Evolutionary conservation across 2,888 invertebrate species (phyloP).

Genomic region (Cerceris rybyensis): DNA sequence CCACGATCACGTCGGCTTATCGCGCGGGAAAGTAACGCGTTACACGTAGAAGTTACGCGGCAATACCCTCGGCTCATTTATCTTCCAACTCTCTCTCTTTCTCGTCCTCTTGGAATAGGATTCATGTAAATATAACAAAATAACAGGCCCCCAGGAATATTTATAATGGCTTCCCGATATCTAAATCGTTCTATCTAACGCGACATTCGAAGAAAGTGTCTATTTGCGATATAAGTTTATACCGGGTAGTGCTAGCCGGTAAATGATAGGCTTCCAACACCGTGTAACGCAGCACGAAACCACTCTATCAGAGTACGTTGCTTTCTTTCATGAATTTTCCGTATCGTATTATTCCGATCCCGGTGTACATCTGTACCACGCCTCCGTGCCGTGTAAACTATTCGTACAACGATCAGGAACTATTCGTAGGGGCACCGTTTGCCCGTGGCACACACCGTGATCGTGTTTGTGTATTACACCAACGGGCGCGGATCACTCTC

Average conservation of each 20-base stretch:
- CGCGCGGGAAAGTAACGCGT: no score
- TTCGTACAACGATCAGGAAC: conserved; percentile 59
- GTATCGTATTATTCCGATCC: conserved; percentile 61
- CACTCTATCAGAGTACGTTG: conserved; percentile 51
- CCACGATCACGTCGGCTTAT: no score
- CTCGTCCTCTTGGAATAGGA: no score
- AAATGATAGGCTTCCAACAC: conserved; percentile 49
- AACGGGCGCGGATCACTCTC: conserved; percentile 65
- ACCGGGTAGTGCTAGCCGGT: conserved; percentile 15
- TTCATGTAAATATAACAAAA: no score
- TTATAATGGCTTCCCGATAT: conserved; percentile 1
- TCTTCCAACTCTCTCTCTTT: no score
- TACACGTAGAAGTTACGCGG: no score
- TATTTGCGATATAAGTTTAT: conserved; percentile 11
- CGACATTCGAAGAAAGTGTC: conserved; percentile 34
- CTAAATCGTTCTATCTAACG: conserved; percentile 29
- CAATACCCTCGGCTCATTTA: no score
- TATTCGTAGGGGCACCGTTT: conserved; percentile 47
- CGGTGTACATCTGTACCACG: conserved; percentile 58
- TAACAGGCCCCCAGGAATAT: no score
- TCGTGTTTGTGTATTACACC: conserved; percentile 57
- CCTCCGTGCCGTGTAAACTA: conserved; percentile 64
- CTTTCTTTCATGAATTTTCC: conserved; percentile 62
- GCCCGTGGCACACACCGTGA: conserved; percentile 49
- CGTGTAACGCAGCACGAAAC: conserved; percentile 50